These are phyloP conservation scores for Macrosoma leucophasiata DNA, from an alignment of 2,888 invertebrate genomes.

Conservation along the genomic window DNA sequence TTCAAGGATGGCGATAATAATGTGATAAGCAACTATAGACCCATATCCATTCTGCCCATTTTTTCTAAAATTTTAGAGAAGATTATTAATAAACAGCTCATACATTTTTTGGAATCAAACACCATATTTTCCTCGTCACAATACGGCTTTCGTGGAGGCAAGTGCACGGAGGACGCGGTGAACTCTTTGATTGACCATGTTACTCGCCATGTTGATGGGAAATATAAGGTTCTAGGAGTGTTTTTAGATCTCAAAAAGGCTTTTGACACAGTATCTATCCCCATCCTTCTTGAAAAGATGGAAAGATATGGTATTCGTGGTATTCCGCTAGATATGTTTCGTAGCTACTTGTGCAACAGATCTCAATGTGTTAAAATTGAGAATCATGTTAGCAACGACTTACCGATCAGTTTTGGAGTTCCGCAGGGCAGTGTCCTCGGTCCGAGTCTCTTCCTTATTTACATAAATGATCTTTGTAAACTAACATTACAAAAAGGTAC, in stretches of 20 bases:
- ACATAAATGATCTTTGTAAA: too few relatives aligned
- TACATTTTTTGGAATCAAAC: conserved; percentile 3
- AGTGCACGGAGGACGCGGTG: conserved; percentile 12
- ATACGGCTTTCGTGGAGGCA: conserved; percentile 9
- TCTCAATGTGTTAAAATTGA: too few relatives aligned
- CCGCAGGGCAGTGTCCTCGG: too few relatives aligned
- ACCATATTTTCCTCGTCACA: conserved; percentile 7
- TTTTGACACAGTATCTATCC: conserved; percentile 2
- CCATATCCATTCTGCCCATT: conserved; percentile 4
- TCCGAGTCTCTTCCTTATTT: too few relatives aligned
- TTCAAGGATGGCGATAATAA: conserved; percentile 10
- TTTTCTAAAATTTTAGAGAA: conserved; percentile 13
- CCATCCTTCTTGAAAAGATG: conserved; percentile 2
- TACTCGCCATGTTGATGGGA: not conserved
- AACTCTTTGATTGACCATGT: conserved; percentile 1
- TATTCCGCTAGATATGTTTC: too few relatives aligned
- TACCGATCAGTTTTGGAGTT: too few relatives aligned
- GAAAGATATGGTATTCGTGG: too few relatives aligned
- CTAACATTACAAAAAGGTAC: too few relatives aligned
- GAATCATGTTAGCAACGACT: too few relatives aligned
- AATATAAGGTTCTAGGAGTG: conserved; percentile 3
- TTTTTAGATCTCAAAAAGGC: conserved; percentile 2
- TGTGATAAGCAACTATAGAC: conserved; percentile 10
- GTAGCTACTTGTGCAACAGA: too few relatives aligned
- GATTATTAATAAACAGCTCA: conserved; percentile 6